Evolutionary conservation across 2,888 invertebrate species (phyloP).

Genomic region (Malthinus seriepunctatus): DNA sequence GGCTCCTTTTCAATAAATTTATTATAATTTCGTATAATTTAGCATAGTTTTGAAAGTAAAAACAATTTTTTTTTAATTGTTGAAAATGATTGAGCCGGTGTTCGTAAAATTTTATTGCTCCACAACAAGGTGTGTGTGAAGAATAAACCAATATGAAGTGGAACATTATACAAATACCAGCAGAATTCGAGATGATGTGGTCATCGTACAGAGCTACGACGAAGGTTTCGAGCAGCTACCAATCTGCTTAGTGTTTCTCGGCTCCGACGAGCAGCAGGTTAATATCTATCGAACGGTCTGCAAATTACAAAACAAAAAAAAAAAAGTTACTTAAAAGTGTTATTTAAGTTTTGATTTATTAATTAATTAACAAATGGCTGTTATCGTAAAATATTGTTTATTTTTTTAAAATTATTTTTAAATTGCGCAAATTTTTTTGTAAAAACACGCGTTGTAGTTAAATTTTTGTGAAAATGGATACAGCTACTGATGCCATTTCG

Average conservation of each 20-base stretch:
- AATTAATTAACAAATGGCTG: no score
- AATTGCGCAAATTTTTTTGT: no score
- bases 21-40: no score
- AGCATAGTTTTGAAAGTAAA: no score
- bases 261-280: constrained; percentile 41
- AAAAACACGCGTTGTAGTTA: constrained; percentile 28
- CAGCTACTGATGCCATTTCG: constrained; percentile 12
- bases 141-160: constrained; percentile 27
- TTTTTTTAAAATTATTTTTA: no score
- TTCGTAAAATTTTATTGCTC: no score
- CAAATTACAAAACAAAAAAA: constrained; percentile 33
- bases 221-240: constrained; percentile 38
- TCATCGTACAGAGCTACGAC: constrained; percentile 45
- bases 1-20: no score
- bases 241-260: constrained; percentile 50
- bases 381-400: no score
- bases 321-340: neutral
- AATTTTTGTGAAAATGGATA: constrained; percentile 23
- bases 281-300: constrained; percentile 32
- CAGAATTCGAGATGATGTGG: constrained; percentile 41
- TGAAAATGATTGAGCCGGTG: constrained; percentile 28
- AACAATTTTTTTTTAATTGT: neutral
- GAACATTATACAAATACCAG: constrained; percentile 32
- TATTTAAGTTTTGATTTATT: no score
- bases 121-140: constrained; percentile 36